Evolutionary conservation across 2,797 vertebrate species (phyloP).

Genomic region (Ctenosaura bakeri): DNA sequence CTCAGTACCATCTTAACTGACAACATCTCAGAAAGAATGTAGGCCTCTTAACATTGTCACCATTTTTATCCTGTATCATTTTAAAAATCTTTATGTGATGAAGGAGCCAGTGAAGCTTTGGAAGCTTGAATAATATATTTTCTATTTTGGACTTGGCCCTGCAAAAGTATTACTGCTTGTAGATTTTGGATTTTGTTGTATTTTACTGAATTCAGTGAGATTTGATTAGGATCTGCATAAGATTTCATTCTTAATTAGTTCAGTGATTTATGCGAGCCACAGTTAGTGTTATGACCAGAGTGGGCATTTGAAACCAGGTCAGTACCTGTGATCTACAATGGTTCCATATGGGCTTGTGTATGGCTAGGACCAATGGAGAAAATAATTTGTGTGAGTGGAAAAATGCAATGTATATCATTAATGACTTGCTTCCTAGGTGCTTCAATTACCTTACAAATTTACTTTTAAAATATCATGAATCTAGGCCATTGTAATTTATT

Average conservation of each 20-base stretch:
- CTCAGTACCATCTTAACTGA: too few relatives aligned
- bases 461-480: not conserved
- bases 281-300: not conserved
- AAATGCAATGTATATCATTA: not conserved
- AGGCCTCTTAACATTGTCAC: too few relatives aligned
- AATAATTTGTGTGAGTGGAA: not conserved
- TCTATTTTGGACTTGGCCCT: too few relatives aligned
- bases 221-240: not conserved
- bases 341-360: not conserved
- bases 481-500: not conserved
- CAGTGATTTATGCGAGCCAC: slow-evolving; percentile 1
- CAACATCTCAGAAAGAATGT: too few relatives aligned
- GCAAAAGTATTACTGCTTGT: too few relatives aligned
- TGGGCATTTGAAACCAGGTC: not conserved
- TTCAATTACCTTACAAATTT: not conserved
- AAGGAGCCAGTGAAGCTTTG: too few relatives aligned
- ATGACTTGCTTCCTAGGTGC: too few relatives aligned
- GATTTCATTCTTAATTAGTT: not conserved
- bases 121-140: too few relatives aligned
- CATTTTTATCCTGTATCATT: too few relatives aligned
- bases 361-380: not conserved
- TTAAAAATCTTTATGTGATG: too few relatives aligned
- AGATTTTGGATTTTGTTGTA: not conserved
- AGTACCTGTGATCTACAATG: not conserved
- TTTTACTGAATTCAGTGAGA: not conserved